phyloP scores from a whole-genome alignment of 1,140 invertebrate genomes.

The Heliconius nattereri region DNA sequence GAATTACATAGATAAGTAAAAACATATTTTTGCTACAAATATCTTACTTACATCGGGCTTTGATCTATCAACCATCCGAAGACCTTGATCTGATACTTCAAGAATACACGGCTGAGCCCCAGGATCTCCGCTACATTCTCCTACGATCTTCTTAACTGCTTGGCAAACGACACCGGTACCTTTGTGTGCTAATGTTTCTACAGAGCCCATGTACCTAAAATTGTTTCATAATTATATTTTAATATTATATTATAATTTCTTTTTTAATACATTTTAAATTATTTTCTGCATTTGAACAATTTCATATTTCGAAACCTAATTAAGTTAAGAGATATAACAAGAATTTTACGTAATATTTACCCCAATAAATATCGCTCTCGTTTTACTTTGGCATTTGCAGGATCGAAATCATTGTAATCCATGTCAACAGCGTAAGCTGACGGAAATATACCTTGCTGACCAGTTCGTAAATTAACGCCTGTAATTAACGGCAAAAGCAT shows the following conservation, averaged over 20 bases:
- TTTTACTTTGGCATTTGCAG: conserved; percentile 90
- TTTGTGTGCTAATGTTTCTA: conserved; percentile 97
- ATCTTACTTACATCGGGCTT: conserved; percentile 86
- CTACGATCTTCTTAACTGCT: conserved; percentile 91
- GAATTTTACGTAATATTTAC: conserved; percentile 43
- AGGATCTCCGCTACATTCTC: conserved; percentile 85
- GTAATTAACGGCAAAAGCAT: conserved; percentile 24
- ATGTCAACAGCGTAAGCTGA: conserved; percentile 98
- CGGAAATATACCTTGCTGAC: conserved; percentile 96
- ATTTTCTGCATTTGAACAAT: no score
- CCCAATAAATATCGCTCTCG: conserved; percentile 94
- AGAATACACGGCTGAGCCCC: conserved; percentile 91
- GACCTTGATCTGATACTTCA: conserved; percentile 96
- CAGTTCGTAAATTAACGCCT: conserved; percentile 96
- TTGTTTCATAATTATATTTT: neutral
- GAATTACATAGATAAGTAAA: no score
- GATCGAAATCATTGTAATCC: conserved; percentile 96
- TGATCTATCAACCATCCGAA: conserved; percentile 95
- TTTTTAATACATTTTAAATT: no score
- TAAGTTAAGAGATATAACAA: neutral
- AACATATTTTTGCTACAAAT: no score
- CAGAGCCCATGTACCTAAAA: conserved; percentile 92
- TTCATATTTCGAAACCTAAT: neutral
- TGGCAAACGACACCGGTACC: conserved; percentile 94
- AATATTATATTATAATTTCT: no score